phyloP scores from a whole-genome alignment of 64 coral and sea anemone genomes.

The Porites lutea region DNA sequence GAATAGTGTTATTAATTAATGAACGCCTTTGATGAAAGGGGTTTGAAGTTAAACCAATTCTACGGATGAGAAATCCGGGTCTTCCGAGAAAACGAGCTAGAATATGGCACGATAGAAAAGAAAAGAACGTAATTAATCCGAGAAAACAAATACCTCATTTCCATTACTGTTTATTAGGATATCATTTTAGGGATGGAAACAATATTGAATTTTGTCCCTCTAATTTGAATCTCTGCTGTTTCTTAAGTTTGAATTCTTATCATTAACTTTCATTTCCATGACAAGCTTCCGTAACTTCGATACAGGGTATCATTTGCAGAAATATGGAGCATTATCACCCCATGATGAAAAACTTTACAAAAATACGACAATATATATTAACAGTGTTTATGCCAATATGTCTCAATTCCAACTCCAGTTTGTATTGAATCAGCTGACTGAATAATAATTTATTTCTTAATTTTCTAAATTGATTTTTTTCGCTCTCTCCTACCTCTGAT shows the following conservation, averaged over 20 bases:
- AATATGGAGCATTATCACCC: not conserved
- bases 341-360: not conserved
- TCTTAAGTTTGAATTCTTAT: not conserved
- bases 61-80: slow-evolving; percentile 37
- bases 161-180: not conserved
- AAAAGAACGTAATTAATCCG: too few relatives aligned
- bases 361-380: not conserved
- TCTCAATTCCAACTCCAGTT: not conserved
- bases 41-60: slow-evolving; percentile 25
- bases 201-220: slow-evolving; percentile 14
- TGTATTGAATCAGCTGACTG: slow-evolving; percentile 39
- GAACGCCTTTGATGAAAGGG: slow-evolving; percentile 47
- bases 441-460: not conserved
- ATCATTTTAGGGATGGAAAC: not conserved
- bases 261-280: not conserved
- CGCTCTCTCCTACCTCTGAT: not conserved
- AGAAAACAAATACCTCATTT: not conserved
- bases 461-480: not conserved
- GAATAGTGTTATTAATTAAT: slow-evolving; percentile 33
- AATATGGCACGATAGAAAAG: not conserved
- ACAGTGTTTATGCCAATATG: too few relatives aligned
- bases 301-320: not conserved
- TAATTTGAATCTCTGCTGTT: slow-evolving; percentile 5
- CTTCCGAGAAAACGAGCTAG: not conserved
- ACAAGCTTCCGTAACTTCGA: slow-evolving; percentile 17